Evolutionary conservation across 1,140 invertebrate genomes (phyloP).

Genomic region (Drosophila sturtevanti): DNA sequence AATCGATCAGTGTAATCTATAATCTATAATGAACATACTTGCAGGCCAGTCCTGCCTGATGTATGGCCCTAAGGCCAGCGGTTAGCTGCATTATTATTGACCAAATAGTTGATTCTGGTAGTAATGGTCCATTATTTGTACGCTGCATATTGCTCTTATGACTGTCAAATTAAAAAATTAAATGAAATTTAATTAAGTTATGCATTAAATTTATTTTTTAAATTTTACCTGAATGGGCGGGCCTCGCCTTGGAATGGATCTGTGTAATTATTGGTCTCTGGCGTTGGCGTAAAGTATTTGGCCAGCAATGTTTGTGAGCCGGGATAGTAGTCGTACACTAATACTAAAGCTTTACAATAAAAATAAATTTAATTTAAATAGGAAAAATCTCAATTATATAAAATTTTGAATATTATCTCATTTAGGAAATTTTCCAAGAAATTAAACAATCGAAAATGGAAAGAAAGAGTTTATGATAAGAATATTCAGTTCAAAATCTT

Average conservation of each 20-base stretch:
- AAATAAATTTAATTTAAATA: neutral
- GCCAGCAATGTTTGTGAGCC: slow-evolving; percentile 93
- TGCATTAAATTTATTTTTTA: neutral
- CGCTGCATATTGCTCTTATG: slow-evolving; percentile 89
- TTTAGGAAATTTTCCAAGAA: too few species aligned
- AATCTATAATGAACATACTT: slow-evolving; percentile 84
- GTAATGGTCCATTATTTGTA: slow-evolving; percentile 86
- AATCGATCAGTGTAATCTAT: neutral
- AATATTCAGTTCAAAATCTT: too few species aligned
- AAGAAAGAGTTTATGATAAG: too few species aligned
- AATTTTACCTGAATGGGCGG: slow-evolving; percentile 85
- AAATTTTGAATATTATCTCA: too few species aligned
- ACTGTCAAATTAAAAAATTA: slow-evolving; percentile 81
- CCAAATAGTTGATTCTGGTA: slow-evolving; percentile 97
- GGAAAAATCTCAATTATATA: too few species aligned
- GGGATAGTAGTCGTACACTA: slow-evolving; percentile 98
- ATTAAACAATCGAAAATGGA: too few species aligned
- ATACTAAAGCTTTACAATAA: slow-evolving; percentile 90
- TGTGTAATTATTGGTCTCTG: slow-evolving; percentile 87
- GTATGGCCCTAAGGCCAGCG: slow-evolving; percentile 95
- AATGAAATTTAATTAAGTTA: neutral
- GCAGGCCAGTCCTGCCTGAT: slow-evolving; percentile 90
- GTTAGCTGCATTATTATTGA: slow-evolving; percentile 97
- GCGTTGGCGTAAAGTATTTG: slow-evolving; percentile 90
- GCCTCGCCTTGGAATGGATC: slow-evolving; percentile 93